Base-by-base conservation (phyloP, 2,797 vertebrate genomes). In the Xyrichtys novacula region DNA sequence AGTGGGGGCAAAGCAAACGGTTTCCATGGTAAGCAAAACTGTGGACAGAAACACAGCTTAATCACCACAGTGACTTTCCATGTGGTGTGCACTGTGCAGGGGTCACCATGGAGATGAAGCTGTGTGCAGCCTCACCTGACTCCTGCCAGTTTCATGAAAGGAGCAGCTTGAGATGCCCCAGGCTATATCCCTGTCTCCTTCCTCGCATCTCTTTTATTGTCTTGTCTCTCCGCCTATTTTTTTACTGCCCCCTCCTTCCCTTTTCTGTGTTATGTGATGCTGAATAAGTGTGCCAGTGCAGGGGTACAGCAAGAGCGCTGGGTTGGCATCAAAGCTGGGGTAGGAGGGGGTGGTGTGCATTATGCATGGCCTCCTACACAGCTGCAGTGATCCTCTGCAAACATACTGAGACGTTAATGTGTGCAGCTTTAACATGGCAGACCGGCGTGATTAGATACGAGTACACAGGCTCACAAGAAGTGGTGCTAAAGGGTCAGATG, bases 331-430 rank as follows among this genome's bases (percentile, higher is more conserved):
- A 88, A 89, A 89, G 85, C 85, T 52, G 63, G 77, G 70, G 55
- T 53, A 56, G 78, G 74, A 74, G 67, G 64, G 61, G 71, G 58
- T 28, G 68, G 56, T 62, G 74, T 88, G 80, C 79, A 91, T 90
- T 86, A 92, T 92, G 80, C 87, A 88, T 84, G 76, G 59, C 69
- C 86, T 88, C 87, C 87, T 81, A 89, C 86, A 75, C 78, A 67
- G 65, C 59, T 11, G 43, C 66, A 57, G 44, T 69, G 59, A 81
- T 77, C 60, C 54, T 50, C 38, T 43, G 26, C 66, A 61, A 49
- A 34, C 31, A 58, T 39, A 43, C 59, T 63, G 42, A 62, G 10
- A 7, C 9, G 11, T 15, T 53, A 50, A 57, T 32, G 39, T 39
- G 53, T 53, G 60, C 32, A 38, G 46, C 31, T 54, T 34, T 49